Base-by-base conservation (phyloP, 2,888 invertebrate genomes). In the Hypercompe scribonia region DNA sequence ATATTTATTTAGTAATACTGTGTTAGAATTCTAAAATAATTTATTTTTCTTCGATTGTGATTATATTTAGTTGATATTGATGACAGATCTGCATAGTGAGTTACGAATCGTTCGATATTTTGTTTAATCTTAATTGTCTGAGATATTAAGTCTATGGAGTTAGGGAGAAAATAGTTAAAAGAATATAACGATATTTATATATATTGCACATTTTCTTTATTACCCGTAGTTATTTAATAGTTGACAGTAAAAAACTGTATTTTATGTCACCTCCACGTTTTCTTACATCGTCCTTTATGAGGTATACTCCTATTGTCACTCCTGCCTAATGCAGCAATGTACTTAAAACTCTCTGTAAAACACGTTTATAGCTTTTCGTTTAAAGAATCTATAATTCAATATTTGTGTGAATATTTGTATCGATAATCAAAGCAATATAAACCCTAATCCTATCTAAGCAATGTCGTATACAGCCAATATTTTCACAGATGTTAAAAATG, bases 211-310 rank as follows among this genome's bases (percentile, higher is more conserved):
- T 74, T 67, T 76, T 75, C 74, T 70, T 31, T 77, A 78, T 78
- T 72, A 68, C 71, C 67, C 78, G 73, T 83, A 81, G 36, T 71
- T 81, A 74, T 31, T 68, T 77, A 73, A 80, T 76, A 84, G 78
- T 75, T 79, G 81, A 78, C 83, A 83, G 82, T 83, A 83, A 77
- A 85, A 83, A 81, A 8, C 36, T 71, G 68, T 69, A 71, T 54
- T 69, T 50, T 15, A 63, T 63, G 54, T 63, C 46, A 70, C 54
- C 69, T 70, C 15, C 65, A 77, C 72, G 76, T 78, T 82, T 74
- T 73, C 68, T 54, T 13, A 68, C 69, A 74, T 50, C 33, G 34
- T 3, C 28, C 39, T 68, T 67, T 66, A 61, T 63, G 63, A 36
- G 54, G 39, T 73, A 34, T 61, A 21, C 33, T 67, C 54, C 64